Evolutionary conservation across 2,888 invertebrate genomes (phyloP).

Genomic region (Polydrusus pterygomalis): DNA sequence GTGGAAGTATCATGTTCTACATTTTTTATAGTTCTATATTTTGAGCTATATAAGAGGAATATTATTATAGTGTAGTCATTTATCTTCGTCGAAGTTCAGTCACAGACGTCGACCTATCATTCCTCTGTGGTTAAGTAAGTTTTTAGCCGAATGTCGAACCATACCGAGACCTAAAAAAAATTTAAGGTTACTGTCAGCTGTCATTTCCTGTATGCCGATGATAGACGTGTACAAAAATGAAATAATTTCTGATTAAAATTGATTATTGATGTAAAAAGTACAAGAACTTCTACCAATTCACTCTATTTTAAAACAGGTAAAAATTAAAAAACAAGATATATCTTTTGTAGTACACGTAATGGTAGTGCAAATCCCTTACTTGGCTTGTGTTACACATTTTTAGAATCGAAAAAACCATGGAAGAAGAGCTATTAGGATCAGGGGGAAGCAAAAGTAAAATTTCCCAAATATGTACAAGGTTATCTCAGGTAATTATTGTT

Average conservation of each 20-base stretch:
- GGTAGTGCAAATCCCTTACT: no score
- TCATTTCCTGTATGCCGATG: constrained; percentile 29
- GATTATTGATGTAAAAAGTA: constrained; percentile 56
- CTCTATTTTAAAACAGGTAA: constrained; percentile 18
- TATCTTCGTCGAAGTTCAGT: no score
- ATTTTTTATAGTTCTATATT: no score
- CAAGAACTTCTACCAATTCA: constrained; percentile 20
- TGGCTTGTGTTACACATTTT: not conserved
- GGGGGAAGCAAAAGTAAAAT: constrained; percentile 77
- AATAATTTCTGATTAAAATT: constrained; percentile 34
- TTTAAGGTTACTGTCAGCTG: constrained; percentile 25
- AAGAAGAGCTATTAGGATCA: constrained; percentile 77
- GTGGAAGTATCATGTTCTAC: no score
- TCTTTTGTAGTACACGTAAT: not conserved
- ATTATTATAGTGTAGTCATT: no score
- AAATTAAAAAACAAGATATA: constrained; percentile 60
- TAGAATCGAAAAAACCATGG: constrained; percentile 76
- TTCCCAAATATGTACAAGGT: constrained; percentile 79
- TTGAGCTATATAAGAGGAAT: no score
- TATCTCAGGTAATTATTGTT: constrained; percentile 76
- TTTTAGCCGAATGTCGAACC: not conserved
- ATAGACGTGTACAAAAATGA: constrained; percentile 49
- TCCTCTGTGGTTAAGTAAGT: not conserved
- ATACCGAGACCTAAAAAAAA: not conserved
- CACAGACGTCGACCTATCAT: no score